A percentile compares a stretch with the other conserved stretches of the same genome.
Evolutionary conservation across 2,797 vertebrate species (phyloP).

Genomic region (Ciconia nigra): DNA sequence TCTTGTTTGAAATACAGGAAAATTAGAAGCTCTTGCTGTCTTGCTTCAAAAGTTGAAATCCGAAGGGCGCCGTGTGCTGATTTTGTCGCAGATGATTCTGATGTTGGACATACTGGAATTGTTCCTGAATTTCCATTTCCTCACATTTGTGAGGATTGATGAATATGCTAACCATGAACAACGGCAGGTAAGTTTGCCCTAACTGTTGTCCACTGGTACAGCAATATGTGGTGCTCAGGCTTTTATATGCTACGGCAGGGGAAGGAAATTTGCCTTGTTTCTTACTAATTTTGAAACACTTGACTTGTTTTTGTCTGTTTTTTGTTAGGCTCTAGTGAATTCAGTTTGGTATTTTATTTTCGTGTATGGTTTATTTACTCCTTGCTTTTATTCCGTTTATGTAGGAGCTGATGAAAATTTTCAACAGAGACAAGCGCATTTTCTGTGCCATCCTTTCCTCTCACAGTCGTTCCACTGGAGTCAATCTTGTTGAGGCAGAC

Average conservation of each 20-base stretch:
- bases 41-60: constrained; percentile 90
- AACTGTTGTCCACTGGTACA: neutral
- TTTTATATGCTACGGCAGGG: neutral
- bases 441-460: constrained; percentile 94
- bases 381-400: neutral
- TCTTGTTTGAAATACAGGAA: constrained; percentile 77
- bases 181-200: constrained; percentile 81
- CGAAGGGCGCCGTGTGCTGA: constrained; percentile 91
- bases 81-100: constrained; percentile 92
- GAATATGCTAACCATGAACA: constrained; percentile 88
- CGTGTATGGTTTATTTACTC: neutral
- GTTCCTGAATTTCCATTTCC: constrained; percentile 88
- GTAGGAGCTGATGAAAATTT: constrained; percentile 88
- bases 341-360: neutral
- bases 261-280: neutral
- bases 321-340: neutral
- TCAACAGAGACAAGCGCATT: constrained; percentile 87
- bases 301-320: neutral
- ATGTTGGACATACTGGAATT: constrained; percentile 93
- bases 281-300: neutral
- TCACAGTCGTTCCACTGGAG: constrained; percentile 88
- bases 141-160: constrained; percentile 91
- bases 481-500: constrained; percentile 88
- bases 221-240: neutral
- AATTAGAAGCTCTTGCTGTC: constrained; percentile 92